A percentile compares a stretch with the other conserved stretches of the same genome.
These are phyloP conservation scores for Gila robusta DNA, from an alignment of 2,797 vertebrate genomes.

Conservation along the genomic window DNA sequence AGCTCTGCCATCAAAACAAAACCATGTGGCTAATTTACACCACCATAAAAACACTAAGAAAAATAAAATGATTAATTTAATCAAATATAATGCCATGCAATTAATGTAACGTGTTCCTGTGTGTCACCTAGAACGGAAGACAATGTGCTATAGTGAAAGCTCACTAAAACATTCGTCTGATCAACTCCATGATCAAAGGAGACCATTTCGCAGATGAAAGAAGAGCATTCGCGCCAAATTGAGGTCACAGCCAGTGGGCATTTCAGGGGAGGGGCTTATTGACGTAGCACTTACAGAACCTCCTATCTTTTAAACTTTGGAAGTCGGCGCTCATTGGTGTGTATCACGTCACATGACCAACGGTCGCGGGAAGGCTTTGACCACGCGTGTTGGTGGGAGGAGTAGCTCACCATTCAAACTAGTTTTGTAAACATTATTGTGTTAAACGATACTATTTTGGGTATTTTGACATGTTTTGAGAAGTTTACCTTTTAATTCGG, in stretches of 20 bases:
- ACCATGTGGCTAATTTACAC: constrained; percentile 49
- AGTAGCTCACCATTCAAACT: constrained; percentile 69
- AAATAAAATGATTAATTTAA: neutral
- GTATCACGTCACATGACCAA: constrained; percentile 83
- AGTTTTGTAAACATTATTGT: constrained; percentile 75
- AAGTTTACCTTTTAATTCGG: neutral
- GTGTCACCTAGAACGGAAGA: neutral
- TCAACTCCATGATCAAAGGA: constrained; percentile 12
- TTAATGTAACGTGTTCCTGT: neutral
- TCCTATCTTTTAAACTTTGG: constrained; percentile 84
- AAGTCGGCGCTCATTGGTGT: constrained; percentile 76
- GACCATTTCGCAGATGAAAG: constrained; percentile 44
- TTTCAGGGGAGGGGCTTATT: constrained; percentile 35
- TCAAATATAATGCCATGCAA: neutral
- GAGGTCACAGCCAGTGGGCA: constrained; percentile 28
- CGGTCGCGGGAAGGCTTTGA: constrained; percentile 92
- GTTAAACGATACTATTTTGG: constrained; percentile 46
- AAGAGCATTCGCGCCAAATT: constrained; percentile 74
- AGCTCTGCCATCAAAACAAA: constrained; percentile 23
- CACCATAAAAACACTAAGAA: neutral
- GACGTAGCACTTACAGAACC: constrained; percentile 65
- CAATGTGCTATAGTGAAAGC: constrained; percentile 4
- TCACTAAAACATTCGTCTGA: neutral
- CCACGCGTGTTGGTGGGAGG: constrained; percentile 75
- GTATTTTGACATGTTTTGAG: constrained; percentile 22